Percentiles rank a stretch among this genome's conserved stretches.
phyloP scores from a whole-genome alignment of 2,797 vertebrate genomes.

The Halcyon smyrnensis region DNA sequence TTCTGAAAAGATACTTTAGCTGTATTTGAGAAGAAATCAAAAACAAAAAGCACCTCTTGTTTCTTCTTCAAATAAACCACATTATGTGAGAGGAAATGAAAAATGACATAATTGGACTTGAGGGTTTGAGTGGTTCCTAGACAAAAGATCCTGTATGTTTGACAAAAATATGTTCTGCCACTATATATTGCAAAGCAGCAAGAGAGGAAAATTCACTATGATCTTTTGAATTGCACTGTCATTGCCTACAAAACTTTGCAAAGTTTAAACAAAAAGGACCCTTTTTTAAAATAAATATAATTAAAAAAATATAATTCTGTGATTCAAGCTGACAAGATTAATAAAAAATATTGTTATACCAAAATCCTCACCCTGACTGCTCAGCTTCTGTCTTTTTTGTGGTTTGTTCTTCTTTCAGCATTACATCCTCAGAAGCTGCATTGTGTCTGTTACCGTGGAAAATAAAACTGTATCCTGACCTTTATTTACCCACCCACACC shows the following conservation, averaged over 20 bases:
- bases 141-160: not conserved
- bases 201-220: not conserved
- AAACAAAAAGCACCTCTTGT: accelerated
- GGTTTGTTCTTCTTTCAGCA: not conserved
- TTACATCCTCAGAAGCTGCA: not conserved
- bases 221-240: not conserved
- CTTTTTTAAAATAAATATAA: not conserved
- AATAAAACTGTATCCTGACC: not conserved
- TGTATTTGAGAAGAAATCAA: not conserved
- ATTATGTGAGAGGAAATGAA: not conserved
- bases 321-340: not conserved
- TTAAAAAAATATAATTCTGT: not conserved
- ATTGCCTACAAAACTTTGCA: not conserved
- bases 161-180: not conserved
- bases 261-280: not conserved
- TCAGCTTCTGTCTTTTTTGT: not conserved
- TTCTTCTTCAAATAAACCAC: not conserved
- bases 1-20: not conserved
- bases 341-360: not conserved
- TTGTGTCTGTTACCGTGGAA: conserved; percentile 25
- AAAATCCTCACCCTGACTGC: not conserved
- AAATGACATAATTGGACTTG: not conserved
- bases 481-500: not conserved
- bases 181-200: not conserved
- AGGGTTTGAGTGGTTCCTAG: not conserved